Conservation (phyloP, 1,140 invertebrate species). For the Scaptomyza hsui region DNA sequence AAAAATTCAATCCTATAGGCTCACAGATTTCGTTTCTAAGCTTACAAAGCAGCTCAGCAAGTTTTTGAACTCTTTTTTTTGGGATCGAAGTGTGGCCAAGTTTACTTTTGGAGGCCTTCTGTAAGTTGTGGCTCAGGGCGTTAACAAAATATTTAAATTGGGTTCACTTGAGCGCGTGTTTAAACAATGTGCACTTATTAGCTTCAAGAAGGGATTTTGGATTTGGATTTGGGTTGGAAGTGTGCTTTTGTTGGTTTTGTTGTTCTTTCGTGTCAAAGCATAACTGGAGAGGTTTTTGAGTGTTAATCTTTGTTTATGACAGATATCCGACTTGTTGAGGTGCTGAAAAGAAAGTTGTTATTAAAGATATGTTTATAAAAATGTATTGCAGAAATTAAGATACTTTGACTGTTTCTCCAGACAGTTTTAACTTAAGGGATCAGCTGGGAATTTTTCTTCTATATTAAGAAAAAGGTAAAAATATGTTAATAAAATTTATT, state of each 20-base stretch:
- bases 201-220: conserved; percentile 12
- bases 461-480: background rate
- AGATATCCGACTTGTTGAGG: background rate
- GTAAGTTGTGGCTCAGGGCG: background rate
- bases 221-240: conserved; percentile 17
- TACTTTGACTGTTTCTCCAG: background rate
- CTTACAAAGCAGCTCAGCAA: conserved; percentile 41
- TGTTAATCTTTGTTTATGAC: background rate
- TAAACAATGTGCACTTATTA: conserved; percentile 66
- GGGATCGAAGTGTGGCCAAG: conserved; percentile 60
- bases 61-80: conserved; percentile 18
- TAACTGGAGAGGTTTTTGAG: background rate
- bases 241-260: background rate
- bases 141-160: conserved; percentile 65
- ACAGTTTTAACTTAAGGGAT: background rate
- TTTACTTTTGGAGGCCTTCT: conserved; percentile 2
- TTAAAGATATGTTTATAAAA: background rate
- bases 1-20: conserved; percentile 18
- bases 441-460: background rate
- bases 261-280: conserved; percentile 10
- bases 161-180: conserved; percentile 67
- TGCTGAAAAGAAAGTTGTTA: background rate
- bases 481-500: background rate
- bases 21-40: conserved; percentile 8
- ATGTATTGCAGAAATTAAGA: background rate